phyloP scores from a whole-genome alignment of 2,113 vertebrate species.

The Raja brachyura region DNA sequence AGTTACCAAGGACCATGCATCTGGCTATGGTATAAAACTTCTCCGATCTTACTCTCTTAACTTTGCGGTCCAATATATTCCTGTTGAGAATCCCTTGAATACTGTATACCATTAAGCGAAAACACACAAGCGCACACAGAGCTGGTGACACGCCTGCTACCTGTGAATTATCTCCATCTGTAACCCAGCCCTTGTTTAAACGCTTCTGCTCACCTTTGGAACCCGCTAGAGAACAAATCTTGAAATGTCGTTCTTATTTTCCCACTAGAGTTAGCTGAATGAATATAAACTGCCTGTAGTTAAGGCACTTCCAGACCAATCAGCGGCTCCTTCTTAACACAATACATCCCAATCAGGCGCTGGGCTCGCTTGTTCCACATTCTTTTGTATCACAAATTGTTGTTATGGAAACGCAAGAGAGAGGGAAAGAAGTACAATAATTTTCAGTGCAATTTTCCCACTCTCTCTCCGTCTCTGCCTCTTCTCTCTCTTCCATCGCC shows the following conservation, averaged over 20 bases:
- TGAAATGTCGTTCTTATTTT: slow-evolving; percentile 29
- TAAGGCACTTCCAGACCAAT: slow-evolving; percentile 93
- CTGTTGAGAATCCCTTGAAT: not conserved
- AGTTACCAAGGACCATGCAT: not conserved
- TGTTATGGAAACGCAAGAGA: slow-evolving; percentile 78
- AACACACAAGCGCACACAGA: too few species aligned
- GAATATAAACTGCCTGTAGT: slow-evolving; percentile 88
- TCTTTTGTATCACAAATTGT: slow-evolving; percentile 96
- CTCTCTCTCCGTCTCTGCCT: slow-evolving; percentile 41
- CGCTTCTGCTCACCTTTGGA: slow-evolving; percentile 13
- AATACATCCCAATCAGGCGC: slow-evolving; percentile 88
- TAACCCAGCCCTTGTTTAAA: not conserved
- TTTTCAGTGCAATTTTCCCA: slow-evolving; percentile 58
- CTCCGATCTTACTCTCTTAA: not conserved
- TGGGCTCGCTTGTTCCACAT: slow-evolving; percentile 86
- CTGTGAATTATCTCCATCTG: not conserved
- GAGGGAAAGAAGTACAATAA: slow-evolving; percentile 58
- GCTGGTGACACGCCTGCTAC: not conserved
- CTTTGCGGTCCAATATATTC: not conserved
- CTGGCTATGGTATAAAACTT: too few species aligned
- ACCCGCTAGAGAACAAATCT: slow-evolving; percentile 24
- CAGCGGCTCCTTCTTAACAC: slow-evolving; percentile 93
- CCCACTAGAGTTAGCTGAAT: slow-evolving; percentile 88
- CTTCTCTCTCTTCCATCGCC: slow-evolving; percentile 33
- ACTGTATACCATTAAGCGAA: too few species aligned